Evolutionary conservation across 2,888 invertebrate genomes (phyloP).

Genomic region (Lochmaea capreae): DNA sequence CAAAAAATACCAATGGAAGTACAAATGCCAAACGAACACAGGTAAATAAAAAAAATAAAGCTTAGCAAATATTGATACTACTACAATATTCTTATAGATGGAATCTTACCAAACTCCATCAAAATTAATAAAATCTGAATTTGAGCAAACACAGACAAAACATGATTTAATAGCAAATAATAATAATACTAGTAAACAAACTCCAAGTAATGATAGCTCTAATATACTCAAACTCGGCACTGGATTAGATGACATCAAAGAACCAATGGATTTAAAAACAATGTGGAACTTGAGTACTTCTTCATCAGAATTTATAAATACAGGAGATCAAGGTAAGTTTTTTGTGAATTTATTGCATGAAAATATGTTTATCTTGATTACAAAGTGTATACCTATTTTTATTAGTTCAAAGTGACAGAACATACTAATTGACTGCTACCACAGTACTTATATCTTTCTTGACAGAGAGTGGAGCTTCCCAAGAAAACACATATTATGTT

Average conservation of each 20-base stretch:
- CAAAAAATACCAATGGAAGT: constrained; percentile 47
- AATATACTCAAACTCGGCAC: constrained; percentile 29
- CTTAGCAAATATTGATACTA: neutral
- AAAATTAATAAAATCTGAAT: constrained; percentile 43
- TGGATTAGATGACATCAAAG: constrained; percentile 50
- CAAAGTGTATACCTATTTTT: neutral
- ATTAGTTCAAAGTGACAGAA: too few species aligned
- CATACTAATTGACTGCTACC: too few species aligned
- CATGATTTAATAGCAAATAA: constrained; percentile 36
- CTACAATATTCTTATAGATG: constrained; percentile 17
- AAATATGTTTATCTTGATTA: neutral
- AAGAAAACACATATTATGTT: too few species aligned
- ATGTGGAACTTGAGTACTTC: constrained; percentile 46
- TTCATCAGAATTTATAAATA: constrained; percentile 43
- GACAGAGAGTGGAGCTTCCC: too few species aligned
- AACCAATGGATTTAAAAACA: constrained; percentile 42
- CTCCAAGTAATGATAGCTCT: constrained; percentile 23
- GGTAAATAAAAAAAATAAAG: constrained; percentile 33
- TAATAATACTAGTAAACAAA: constrained; percentile 41
- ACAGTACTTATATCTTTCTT: too few species aligned
- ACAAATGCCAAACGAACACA: constrained; percentile 53
- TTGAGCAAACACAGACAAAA: constrained; percentile 47
- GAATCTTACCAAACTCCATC: constrained; percentile 39
- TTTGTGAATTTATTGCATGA: constrained; percentile 15
- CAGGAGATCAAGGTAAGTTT: constrained; percentile 52